Evolutionary conservation across 2,113 vertebrate genomes (phyloP), one percentile per base, ranked within the genome.

Genomic region (Ptyas mucosa): DNA sequence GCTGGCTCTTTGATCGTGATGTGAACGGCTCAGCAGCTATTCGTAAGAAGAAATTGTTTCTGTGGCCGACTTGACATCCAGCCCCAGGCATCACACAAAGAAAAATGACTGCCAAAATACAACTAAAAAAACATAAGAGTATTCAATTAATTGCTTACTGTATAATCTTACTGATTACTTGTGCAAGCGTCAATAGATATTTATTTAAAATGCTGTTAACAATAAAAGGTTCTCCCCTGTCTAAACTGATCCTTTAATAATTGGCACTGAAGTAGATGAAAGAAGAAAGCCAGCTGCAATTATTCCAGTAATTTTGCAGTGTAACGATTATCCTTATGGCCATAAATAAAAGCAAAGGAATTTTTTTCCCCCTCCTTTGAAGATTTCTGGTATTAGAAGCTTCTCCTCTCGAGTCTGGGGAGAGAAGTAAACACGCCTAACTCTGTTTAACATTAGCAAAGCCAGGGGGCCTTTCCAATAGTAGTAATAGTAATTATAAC

Each of bases 81-180:
- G 7, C 69, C 69, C 69, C 15, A 20, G 69, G 15, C 69, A 81
- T 39, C 6, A 1, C 18, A n/a, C n/a, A 39, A 81, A 81, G n/a
- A 15, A 39, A 81, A 81, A 75, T 0, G 34, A 88, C 90, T 93
- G 94, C 90, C 91, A 88, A 18, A 49, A 34, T 29, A 12, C 26
- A 89, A 90, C 26, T 64, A 24, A 20, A n/a, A 51, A 23, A 58
- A 23, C n/a, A 92, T 88, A 89, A 89, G 75, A 92, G 92, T 85
- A 89, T 93, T 94, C 96, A 89, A 88, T 64, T 91, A 93, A 95
- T 94, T 95, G 93, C 93, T 88, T 93, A 91, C 69, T 39, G 15
- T 3, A 18, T 20, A 39, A 39, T 39, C 15, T 39, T 81, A 20
- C 95, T 95, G 94, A 94, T 94, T 95, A 96, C 94, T 94, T 95